These are phyloP conservation scores for Saccopteryx leptura DNA, from an alignment of 2,113 vertebrate genomes.

Conservation along the genomic window DNA sequence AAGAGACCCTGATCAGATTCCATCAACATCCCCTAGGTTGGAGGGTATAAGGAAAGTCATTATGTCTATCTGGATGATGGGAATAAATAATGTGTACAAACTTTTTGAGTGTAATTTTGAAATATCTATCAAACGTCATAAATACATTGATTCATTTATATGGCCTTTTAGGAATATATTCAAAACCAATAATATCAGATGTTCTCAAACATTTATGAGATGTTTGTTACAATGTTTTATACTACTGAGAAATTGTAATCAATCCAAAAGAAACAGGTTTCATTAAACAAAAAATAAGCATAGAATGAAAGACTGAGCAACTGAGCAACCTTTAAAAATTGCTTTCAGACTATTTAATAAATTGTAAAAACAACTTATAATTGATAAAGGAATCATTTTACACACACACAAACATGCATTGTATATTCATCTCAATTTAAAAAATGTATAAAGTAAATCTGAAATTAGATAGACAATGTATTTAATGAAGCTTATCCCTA, in stretches of 20 bases:
- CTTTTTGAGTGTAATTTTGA: background rate
- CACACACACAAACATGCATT: background rate
- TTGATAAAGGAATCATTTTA: background rate
- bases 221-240: conserved; percentile 35
- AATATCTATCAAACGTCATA: background rate
- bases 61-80: background rate
- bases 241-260: conserved; percentile 17
- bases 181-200: conserved; percentile 40
- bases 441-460: background rate
- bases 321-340: background rate
- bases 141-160: conserved; percentile 4
- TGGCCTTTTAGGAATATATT: conserved; percentile 36
- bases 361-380: background rate
- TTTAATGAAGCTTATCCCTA: conserved; percentile 6
- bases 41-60: background rate
- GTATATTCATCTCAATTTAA: background rate
- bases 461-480: background rate
- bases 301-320: conserved; percentile 12
- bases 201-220: conserved; percentile 43
- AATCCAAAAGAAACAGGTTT: conserved; percentile 22
- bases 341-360: background rate
- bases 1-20: background rate
- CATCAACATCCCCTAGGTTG: background rate
- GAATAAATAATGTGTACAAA: background rate
- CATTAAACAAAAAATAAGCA: conserved; percentile 40